Evolutionary conservation across 2,113 vertebrate genomes (phyloP).

Genomic region (Colius striatus): DNA sequence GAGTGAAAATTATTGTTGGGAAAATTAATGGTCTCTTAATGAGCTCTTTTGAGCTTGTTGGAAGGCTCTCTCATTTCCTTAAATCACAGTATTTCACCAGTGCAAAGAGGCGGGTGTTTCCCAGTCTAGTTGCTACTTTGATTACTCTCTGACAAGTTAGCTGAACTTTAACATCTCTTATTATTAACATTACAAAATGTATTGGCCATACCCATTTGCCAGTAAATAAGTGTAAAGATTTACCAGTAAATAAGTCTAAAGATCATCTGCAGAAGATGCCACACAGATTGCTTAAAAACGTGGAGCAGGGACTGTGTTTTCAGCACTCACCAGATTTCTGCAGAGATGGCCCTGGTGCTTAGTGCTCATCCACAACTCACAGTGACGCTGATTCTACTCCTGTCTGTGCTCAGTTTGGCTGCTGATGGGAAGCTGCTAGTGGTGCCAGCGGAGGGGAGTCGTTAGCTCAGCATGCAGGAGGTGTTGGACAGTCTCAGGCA

Average conservation of each 20-base stretch:
- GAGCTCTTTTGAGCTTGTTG: neutral
- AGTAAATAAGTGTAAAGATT: no score
- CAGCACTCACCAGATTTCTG: neutral
- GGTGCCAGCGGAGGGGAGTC: constrained; percentile 85
- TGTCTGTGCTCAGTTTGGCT: neutral
- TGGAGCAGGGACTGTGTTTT: no score
- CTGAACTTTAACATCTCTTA: neutral
- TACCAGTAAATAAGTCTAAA: neutral
- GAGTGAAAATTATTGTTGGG: neutral
- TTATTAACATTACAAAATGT: no score
- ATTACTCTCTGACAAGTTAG: neutral
- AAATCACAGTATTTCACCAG: neutral
- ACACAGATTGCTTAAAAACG: neutral
- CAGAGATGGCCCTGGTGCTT: neutral
- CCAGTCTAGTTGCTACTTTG: no score
- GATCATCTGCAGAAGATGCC: neutral
- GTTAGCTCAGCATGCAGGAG: constrained; percentile 79
- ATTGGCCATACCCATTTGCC: no score
- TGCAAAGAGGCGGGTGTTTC: neutral
- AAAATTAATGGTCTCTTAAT: neutral
- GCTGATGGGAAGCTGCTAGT: constrained; percentile 79
- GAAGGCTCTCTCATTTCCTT: neutral
- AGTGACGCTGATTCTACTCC: neutral
- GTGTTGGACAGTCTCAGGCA: constrained; percentile 74
- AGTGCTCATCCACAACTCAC: fast-evolving